Conservation (phyloP, 1,140 invertebrate species). For the Dinoponera quadriceps region DNA sequence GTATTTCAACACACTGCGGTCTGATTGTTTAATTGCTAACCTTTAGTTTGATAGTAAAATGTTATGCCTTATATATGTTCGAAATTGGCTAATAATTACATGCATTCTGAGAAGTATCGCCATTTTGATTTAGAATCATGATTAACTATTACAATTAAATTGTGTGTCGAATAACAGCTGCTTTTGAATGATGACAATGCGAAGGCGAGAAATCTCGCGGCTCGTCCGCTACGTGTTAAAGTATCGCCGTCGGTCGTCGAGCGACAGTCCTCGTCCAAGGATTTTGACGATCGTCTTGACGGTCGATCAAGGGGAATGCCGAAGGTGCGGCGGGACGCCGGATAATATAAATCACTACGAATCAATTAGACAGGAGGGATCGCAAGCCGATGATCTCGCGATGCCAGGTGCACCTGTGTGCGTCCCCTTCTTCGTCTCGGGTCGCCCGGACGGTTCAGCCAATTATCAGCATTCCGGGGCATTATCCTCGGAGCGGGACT, state of each 20-base stretch:
- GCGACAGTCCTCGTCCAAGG: conserved; percentile 12
- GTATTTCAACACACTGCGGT: too few species aligned
- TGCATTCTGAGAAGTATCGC: too few species aligned
- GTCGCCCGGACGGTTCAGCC: conserved; percentile 78
- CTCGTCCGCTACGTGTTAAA: too few species aligned
- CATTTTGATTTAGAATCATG: too few species aligned
- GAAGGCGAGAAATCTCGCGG: too few species aligned
- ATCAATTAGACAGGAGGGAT: conserved; percentile 81
- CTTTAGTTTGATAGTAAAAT: too few species aligned
- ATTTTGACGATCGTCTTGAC: conserved; percentile 36
- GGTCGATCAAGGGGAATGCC: conserved; percentile 57
- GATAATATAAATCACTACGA: conserved; percentile 80
- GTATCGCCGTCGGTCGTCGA: background rate
- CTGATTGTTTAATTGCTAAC: too few species aligned
- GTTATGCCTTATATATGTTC: too few species aligned
- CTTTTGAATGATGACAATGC: too few species aligned
- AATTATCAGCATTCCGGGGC: conserved; percentile 83
- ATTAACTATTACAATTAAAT: too few species aligned
- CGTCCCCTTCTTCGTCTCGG: conserved; percentile 66
- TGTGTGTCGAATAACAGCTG: too few species aligned
- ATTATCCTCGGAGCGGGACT: conserved; percentile 79
- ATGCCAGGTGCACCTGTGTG: conserved; percentile 75
- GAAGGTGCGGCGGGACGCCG: conserved; percentile 63
- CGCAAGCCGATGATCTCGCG: conserved; percentile 79
- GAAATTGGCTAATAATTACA: too few species aligned